Conservation (phyloP, 2,797 vertebrate species). For the Mormyrops boulengeri region DNA sequence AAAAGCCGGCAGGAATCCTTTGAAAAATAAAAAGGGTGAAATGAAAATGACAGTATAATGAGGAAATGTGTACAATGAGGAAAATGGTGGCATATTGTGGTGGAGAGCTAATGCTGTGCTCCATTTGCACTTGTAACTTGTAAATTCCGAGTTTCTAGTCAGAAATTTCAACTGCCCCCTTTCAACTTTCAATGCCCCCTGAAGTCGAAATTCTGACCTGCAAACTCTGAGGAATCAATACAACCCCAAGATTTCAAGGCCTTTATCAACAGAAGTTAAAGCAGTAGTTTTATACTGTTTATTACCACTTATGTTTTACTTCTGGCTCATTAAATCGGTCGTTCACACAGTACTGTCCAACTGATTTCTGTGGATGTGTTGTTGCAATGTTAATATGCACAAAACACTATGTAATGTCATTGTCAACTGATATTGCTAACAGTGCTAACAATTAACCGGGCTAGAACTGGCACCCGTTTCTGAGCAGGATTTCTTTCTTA, state of each 20-base stretch:
- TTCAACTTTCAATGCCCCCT: neutral
- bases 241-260: neutral
- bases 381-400: neutral
- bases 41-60: neutral
- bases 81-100: neutral
- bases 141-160: neutral
- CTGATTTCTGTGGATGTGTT: neutral
- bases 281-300: neutral
- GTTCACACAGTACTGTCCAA: neutral
- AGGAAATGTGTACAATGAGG: neutral
- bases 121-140: neutral
- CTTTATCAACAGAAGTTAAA: neutral
- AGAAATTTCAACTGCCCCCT: neutral
- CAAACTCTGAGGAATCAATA: neutral
- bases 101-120: neutral
- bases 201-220: neutral
- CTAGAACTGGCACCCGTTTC: neutral
- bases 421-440: neutral
- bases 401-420: neutral
- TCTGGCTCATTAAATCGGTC: neutral
- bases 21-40: slow-evolving; percentile 2
- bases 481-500: neutral
- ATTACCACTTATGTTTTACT: neutral
- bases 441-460: neutral
- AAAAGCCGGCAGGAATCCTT: neutral